These are phyloP conservation scores for Micromys minutus DNA, from an alignment of 2,113 vertebrate genomes.

Conservation along the genomic window DNA sequence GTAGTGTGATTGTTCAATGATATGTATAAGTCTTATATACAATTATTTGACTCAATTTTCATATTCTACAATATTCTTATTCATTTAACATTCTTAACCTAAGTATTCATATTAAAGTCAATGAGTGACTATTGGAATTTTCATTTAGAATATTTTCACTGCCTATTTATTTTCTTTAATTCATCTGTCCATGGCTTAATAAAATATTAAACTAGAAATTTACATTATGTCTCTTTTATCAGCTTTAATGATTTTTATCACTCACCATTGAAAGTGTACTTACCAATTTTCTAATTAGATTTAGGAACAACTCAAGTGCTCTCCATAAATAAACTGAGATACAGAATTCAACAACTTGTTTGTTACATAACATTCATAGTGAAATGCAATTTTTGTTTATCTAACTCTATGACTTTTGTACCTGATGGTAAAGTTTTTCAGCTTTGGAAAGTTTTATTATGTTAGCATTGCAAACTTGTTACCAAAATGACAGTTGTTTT, in stretches of 20 bases:
- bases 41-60: constrained; percentile 10
- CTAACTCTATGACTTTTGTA: neutral
- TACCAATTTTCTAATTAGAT: constrained; percentile 1
- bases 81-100: neutral
- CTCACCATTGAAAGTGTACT: neutral
- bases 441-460: constrained; percentile 6
- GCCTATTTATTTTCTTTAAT: constrained; percentile 27
- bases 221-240: neutral
- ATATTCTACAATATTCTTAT: neutral
- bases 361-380: neutral
- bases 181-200: neutral
- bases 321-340: neutral
- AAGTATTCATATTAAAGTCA: constrained; percentile 7
- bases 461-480: neutral
- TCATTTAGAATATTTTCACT: neutral
- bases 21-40: constrained; percentile 19
- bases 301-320: neutral
- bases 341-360: neutral
- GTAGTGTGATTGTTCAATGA: neutral
- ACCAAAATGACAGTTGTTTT: constrained; percentile 18
- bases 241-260: neutral
- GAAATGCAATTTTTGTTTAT: neutral
- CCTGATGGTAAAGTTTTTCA: neutral
- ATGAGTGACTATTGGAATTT: neutral
- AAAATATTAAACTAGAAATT: neutral